Evolutionary conservation across 2,888 invertebrate genomes (phyloP).

Genomic region (Scaptomyza reducta): DNA sequence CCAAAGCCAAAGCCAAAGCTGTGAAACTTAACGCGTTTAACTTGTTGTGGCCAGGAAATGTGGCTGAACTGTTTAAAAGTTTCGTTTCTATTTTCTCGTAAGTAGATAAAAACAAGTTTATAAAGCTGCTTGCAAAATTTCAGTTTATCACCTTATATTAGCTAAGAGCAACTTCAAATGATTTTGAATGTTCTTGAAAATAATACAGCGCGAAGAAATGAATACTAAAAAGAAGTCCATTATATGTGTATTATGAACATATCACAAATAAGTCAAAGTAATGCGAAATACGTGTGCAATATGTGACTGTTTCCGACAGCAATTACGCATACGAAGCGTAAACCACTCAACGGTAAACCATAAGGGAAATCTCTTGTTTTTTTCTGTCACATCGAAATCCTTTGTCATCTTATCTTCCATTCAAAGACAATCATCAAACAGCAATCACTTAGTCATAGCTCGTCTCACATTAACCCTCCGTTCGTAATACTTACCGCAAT

Average conservation of each 20-base stretch:
- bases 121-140: conserved; percentile 5
- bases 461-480: conserved; percentile 8
- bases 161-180: neutral
- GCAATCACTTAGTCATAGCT: conserved; percentile 40
- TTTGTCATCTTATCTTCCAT: conserved; percentile 23
- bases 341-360: conserved; percentile 9
- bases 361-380: conserved; percentile 23
- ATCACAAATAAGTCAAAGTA: conserved; percentile 30
- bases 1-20: conserved; percentile 9
- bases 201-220: conserved; percentile 1
- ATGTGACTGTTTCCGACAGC: conserved; percentile 16
- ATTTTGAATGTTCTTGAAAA: neutral
- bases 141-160: neutral
- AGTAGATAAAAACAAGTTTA: conserved; percentile 8
- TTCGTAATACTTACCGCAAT: conserved; percentile 21
- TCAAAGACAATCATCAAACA: conserved; percentile 32
- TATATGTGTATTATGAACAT: conserved; percentile 14
- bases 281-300: conserved; percentile 43
- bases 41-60: conserved; percentile 32
- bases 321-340: conserved; percentile 30
- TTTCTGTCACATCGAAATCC: conserved; percentile 43
- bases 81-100: neutral
- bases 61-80: conserved; percentile 8
- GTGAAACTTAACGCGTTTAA: conserved; percentile 34
- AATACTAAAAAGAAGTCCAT: conserved; percentile 5